Evolutionary conservation across 2,888 invertebrate genomes (phyloP), one percentile per base, ranked within the genome.

Genomic region (Parascotia fuliginaria): DNA sequence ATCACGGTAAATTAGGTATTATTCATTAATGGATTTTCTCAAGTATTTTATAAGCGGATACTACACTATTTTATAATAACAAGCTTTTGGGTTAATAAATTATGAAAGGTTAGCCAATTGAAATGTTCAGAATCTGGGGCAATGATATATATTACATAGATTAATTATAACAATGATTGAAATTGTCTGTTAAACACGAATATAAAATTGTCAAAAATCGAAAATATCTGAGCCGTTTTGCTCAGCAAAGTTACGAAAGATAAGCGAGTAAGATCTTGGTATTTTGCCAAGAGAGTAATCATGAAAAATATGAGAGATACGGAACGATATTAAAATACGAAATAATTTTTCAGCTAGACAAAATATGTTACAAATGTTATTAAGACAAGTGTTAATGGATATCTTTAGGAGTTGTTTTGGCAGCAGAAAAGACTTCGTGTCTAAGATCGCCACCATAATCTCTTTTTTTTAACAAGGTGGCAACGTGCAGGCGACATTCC

Each of bases 281-380:
- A 76, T 80, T 81, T 81, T 86, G 88, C 89, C 89, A 89, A 83
- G 78, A 81, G 80, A 81, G 80, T 85, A 85, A 87, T 88, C 87
- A 85, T 83, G 86, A 86, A 85, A 87, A 87, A 85, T 87, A 85
- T 83, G 83, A 86, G 69, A 70, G 79, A 83, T 77, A 83, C 74
- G 77, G 82, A 71, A 71, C 74, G 79, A 82, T 86, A 86, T 83
- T 85, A 85, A 86, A 85, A 84, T 79, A 80, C 60, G 73, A 81
- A 82, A 84, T 83, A 83, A 73, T 78, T 82, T 81, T 79, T 65
- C 64, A 69, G 70, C 70, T 74, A 74, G 75, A 79, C 73, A 69
- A 72, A 78, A 77, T 65, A 70, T 75, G 3, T 65, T 63, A 48
- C 56, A 60, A 64, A 60, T 42, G 45, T 55, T 47, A 53, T 36